These are phyloP conservation scores for Limosa lapponica DNA, from an alignment of 2,797 vertebrate species.

Conservation along the genomic window DNA sequence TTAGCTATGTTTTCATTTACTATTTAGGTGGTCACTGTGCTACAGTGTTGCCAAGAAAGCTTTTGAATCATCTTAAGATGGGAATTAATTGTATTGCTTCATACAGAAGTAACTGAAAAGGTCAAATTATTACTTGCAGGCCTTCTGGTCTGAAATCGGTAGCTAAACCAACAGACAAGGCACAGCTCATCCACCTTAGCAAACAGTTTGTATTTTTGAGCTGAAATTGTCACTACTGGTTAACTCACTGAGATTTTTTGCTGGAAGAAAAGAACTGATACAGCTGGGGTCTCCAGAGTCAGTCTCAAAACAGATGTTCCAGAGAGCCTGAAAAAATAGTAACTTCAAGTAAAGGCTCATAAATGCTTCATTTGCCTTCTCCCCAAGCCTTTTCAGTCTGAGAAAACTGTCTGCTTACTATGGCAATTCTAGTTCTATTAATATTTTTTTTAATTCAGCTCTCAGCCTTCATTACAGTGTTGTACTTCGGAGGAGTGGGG, in stretches of 20 bases:
- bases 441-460: background rate
- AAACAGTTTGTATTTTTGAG: background rate
- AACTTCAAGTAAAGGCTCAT: background rate
- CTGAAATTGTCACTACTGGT: background rate
- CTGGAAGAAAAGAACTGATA: background rate
- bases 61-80: background rate
- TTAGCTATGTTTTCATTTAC: slow-evolving; percentile 32
- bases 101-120: background rate
- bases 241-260: background rate
- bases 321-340: background rate
- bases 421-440: background rate
- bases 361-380: background rate
- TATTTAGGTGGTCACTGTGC: background rate
- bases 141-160: background rate
- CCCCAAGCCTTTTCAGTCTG: background rate
- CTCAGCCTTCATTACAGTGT: background rate
- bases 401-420: background rate
- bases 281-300: background rate
- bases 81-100: background rate
- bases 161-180: background rate
- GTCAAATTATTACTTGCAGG: background rate
- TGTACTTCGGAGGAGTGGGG: background rate
- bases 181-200: background rate
- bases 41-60: background rate
- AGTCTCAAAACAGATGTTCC: slow-evolving; percentile 3